phyloP scores from a whole-genome alignment of 2,888 invertebrate species.

The Melinaea marsaeus region DNA sequence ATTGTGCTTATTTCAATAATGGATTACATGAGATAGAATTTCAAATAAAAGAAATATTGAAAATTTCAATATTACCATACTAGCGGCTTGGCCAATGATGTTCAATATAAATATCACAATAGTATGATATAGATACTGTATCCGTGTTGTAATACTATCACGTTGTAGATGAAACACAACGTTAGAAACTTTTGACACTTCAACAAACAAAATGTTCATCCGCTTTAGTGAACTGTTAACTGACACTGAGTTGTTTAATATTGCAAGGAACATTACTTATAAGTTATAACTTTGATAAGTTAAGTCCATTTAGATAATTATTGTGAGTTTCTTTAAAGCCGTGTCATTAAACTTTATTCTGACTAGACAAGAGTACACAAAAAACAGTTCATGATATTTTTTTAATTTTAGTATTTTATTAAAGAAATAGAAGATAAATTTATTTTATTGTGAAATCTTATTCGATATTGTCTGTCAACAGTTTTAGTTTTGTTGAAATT shows the following conservation, averaged over 20 bases:
- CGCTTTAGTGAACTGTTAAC: not conserved
- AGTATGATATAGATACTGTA: too few species aligned
- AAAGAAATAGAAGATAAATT: too few species aligned
- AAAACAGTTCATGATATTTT: not conserved
- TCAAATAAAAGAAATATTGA: too few species aligned
- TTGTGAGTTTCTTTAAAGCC: not conserved
- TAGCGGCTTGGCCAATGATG: too few species aligned
- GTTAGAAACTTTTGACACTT: constrained; percentile 17
- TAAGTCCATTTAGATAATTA: not conserved
- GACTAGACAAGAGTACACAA: not conserved
- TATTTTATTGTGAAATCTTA: too few species aligned
- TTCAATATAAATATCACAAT: too few species aligned
- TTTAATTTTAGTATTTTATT: not conserved
- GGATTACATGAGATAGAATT: too few species aligned
- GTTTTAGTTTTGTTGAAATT: too few species aligned
- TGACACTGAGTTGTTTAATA: not conserved
- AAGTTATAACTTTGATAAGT: not conserved
- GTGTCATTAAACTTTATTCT: not conserved
- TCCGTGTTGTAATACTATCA: constrained; percentile 8
- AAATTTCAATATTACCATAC: too few species aligned
- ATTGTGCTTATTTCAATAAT: too few species aligned
- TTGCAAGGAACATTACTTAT: not conserved
- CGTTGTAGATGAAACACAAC: constrained; percentile 17
- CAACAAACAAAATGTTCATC: constrained; percentile 12
- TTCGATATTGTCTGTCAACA: too few species aligned